Percentiles rank a stretch among this genome's conserved stretches.
These are phyloP conservation scores for Lingula anatina DNA, from an alignment of 2,888 invertebrate species.

Conservation along the genomic window DNA sequence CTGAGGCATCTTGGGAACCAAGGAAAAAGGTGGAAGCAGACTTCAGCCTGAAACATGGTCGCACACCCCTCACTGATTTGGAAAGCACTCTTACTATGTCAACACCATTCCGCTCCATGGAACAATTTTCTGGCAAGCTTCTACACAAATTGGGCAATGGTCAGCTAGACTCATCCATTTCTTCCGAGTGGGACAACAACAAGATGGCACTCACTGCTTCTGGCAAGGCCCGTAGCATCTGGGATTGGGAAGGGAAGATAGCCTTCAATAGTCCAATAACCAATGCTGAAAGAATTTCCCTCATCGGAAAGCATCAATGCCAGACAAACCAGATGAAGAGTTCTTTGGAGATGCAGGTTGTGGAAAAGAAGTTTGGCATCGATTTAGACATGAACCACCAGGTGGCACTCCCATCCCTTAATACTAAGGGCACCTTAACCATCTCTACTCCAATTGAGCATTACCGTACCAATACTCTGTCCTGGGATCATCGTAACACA, in stretches of 20 bases:
- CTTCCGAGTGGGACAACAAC: background rate
- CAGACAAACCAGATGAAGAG: background rate
- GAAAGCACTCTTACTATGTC: too few species aligned
- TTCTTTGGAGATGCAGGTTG: too few species aligned
- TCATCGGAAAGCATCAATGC: background rate
- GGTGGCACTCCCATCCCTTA: slow-evolving; percentile 5
- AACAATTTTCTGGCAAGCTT: too few species aligned
- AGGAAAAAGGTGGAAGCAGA: slow-evolving; percentile 13
- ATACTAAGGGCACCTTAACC: slow-evolving; percentile 20
- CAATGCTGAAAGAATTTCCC: background rate
- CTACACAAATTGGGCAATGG: too few species aligned
- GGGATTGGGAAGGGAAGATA: background rate
- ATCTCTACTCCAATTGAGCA: slow-evolving; percentile 18
- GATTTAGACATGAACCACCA: slow-evolving; percentile 7
- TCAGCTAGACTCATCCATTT: too few species aligned
- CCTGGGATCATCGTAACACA: slow-evolving; percentile 23
- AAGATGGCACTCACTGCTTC: too few species aligned
- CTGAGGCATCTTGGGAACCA: slow-evolving; percentile 21
- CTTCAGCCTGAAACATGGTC: too few species aligned
- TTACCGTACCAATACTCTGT: slow-evolving; percentile 8
- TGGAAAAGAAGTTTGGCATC: background rate
- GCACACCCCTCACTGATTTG: too few species aligned
- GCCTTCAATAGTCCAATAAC: background rate
- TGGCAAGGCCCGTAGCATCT: background rate
- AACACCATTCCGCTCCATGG: too few species aligned